These are phyloP conservation scores for Premnoplex brunnescens DNA, from an alignment of 2,797 vertebrate species.

Conservation along the genomic window DNA sequence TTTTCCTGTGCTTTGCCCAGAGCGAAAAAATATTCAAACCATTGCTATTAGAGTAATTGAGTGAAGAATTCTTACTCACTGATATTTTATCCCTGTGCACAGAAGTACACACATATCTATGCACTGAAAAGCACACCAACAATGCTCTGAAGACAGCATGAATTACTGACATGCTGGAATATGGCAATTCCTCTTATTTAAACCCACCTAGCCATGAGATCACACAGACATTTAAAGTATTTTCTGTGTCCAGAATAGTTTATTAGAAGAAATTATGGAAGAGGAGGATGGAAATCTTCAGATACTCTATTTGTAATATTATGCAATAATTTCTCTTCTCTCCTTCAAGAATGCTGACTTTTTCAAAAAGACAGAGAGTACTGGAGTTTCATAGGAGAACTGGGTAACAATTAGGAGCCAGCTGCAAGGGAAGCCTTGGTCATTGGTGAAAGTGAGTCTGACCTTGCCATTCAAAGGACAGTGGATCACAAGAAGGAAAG, in stretches of 20 bases:
- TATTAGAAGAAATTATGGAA: not conserved
- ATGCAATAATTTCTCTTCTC: not conserved
- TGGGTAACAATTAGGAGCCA: not conserved
- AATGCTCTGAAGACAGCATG: not conserved
- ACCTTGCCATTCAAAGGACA: not conserved
- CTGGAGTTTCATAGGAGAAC: not conserved
- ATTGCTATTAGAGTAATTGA: not conserved
- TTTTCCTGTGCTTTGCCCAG: not conserved
- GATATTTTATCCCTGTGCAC: not conserved
- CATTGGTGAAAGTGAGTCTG: not conserved
- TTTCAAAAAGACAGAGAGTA: not conserved
- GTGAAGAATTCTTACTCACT: not conserved
- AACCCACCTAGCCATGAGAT: not conserved
- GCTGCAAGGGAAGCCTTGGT: not conserved
- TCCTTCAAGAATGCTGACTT: not conserved
- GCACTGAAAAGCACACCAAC: not conserved
- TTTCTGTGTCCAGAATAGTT: not conserved
- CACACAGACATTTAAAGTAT: not conserved
- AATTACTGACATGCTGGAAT: not conserved
- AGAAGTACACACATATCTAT: not conserved
- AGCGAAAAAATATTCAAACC: not conserved
- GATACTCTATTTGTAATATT: not conserved
- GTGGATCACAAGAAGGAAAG: not conserved
- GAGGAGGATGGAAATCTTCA: not conserved
- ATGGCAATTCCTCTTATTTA: not conserved